Conservation (phyloP, 2,113 vertebrate species). For the Vanacampus margaritifer region DNA sequence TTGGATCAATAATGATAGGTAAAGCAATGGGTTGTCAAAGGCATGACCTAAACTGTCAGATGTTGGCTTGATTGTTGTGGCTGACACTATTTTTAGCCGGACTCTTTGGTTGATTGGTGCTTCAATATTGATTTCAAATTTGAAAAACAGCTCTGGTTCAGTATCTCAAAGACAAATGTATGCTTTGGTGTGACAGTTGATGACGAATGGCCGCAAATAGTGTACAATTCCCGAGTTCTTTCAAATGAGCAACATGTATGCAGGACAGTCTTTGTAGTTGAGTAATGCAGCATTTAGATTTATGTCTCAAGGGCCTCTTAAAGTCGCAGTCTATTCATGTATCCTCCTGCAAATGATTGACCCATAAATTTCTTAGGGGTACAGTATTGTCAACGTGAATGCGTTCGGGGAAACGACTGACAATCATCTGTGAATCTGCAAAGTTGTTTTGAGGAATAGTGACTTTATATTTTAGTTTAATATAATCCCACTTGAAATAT, state of each 20-base stretch:
- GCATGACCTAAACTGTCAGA: background rate
- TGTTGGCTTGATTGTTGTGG: background rate
- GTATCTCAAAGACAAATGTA: background rate
- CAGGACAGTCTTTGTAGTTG: background rate
- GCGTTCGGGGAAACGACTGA: no score
- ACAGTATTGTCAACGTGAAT: constrained; percentile 5
- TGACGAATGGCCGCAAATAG: background rate
- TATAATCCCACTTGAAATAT: no score
- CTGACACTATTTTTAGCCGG: background rate
- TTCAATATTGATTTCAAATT: background rate
- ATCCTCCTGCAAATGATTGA: constrained; percentile 24
- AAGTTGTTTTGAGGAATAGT: no score
- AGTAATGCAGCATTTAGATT: background rate
- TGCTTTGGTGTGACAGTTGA: background rate
- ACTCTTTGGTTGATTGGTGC: background rate
- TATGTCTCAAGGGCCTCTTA: background rate
- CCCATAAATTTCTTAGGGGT: constrained; percentile 40
- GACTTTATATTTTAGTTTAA: no score
- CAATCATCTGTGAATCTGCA: no score
- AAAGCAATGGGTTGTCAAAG: background rate
- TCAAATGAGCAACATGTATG: background rate
- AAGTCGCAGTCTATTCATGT: constrained; percentile 23
- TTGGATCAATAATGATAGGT: constrained; percentile 22
- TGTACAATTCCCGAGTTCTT: background rate
- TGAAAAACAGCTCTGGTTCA: background rate